phyloP scores from a whole-genome alignment of 2,888 invertebrate genomes.

The Enchytraeus crypticus region DNA sequence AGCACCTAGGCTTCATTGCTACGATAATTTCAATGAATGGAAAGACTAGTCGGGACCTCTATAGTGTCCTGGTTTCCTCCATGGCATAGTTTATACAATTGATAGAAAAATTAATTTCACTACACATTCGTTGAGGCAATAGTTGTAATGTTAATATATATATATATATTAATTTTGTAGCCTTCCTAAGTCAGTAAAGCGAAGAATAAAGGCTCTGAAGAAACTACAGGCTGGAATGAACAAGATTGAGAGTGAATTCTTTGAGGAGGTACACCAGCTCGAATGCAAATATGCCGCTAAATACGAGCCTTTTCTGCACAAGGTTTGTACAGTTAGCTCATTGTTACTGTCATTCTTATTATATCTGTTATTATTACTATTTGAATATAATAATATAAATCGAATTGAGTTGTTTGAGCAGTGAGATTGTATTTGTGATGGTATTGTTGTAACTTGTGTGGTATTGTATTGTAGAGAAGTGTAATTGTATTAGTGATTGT shows the following conservation, averaged over 20 bases:
- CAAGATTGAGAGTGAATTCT: slow-evolving; percentile 82
- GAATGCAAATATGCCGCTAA: slow-evolving; percentile 80
- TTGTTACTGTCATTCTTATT: too few species aligned
- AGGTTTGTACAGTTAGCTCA: slow-evolving; percentile 54
- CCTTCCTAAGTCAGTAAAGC: slow-evolving; percentile 66
- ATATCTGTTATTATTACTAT: neutral
- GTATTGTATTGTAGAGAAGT: neutral
- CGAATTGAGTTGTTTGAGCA: neutral
- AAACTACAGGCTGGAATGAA: slow-evolving; percentile 74
- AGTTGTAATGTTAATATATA: too few species aligned
- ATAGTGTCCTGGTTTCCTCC: too few species aligned
- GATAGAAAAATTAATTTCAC: too few species aligned
- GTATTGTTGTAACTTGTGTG: too few species aligned
- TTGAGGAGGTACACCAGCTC: slow-evolving; percentile 80
- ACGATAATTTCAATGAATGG: too few species aligned
- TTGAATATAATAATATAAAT: neutral
- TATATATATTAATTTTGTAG: slow-evolving; percentile 34
- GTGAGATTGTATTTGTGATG: too few species aligned
- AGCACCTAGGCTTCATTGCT: too few species aligned
- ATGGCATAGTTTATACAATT: too few species aligned
- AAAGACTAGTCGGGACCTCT: too few species aligned
- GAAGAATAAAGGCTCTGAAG: slow-evolving; percentile 74
- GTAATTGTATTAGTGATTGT: too few species aligned
- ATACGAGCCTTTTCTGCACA: slow-evolving; percentile 69
- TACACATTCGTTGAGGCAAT: too few species aligned